These are phyloP conservation scores for Saxicola maurus DNA, from an alignment of 2,797 vertebrate genomes.

Conservation along the genomic window DNA sequence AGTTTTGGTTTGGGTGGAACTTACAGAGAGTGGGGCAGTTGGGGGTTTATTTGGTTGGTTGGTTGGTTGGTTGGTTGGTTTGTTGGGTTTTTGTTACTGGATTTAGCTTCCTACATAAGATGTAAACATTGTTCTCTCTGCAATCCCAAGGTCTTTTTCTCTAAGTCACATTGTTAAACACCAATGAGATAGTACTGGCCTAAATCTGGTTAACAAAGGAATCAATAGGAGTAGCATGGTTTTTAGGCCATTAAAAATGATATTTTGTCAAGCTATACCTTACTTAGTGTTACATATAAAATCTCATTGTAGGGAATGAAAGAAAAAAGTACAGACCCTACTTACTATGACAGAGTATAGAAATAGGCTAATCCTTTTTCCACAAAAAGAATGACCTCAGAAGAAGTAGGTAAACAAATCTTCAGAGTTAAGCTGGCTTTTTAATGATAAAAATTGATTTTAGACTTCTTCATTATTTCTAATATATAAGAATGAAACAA, in stretches of 20 bases:
- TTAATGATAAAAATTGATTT: not conserved
- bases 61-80: not conserved
- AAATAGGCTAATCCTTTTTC: not conserved
- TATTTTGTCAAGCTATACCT: not conserved
- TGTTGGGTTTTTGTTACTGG: not conserved
- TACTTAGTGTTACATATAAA: not conserved
- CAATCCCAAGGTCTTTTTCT: not conserved
- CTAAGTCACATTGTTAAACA: not conserved
- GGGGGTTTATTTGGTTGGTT: not conserved
- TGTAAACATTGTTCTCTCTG: not conserved
- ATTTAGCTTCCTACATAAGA: not conserved
- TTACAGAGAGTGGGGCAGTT: accelerated
- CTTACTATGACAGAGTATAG: not conserved
- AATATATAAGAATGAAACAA: not conserved
- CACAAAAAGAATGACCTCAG: not conserved
- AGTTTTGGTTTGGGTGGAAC: not conserved
- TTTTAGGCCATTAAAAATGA: not conserved
- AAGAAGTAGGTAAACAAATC: not conserved
- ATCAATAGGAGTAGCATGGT: not conserved
- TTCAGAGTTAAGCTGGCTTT: not conserved
- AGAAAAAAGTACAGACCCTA: not conserved
- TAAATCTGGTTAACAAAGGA: not conserved
- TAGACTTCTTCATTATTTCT: not conserved
- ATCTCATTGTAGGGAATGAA: not conserved
- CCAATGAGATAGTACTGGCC: not conserved